Evolutionary conservation across 2,113 vertebrate genomes (phyloP).

Genomic region (Tympanuchus pallidicinctus): DNA sequence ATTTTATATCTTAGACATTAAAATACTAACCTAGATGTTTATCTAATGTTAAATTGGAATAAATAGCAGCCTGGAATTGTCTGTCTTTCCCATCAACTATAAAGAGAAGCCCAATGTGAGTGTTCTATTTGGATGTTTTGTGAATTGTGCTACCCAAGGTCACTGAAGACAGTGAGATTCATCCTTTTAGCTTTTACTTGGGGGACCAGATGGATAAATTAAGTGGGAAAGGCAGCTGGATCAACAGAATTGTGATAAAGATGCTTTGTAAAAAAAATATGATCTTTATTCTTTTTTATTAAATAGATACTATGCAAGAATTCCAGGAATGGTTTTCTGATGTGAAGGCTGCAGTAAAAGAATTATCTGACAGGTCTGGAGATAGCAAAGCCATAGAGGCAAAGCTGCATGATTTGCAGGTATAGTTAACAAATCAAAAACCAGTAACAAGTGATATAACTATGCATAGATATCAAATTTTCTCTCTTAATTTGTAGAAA

Average conservation of each 20-base stretch:
- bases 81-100: background rate
- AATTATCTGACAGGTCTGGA: conserved; percentile 83
- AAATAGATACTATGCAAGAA: conserved; percentile 86
- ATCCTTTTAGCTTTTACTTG: background rate
- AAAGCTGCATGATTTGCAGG: conserved; percentile 89
- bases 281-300: background rate
- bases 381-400: conserved; percentile 81
- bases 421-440: conserved; percentile 51
- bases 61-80: background rate
- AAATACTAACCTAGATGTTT: background rate
- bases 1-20: background rate
- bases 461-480: background rate
- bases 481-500: background rate
- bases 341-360: conserved; percentile 82
- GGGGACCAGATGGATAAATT: background rate
- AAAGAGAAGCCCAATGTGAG: background rate
- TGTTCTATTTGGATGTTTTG: background rate
- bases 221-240: background rate
- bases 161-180: background rate
- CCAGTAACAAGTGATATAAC: background rate
- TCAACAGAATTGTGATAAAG: background rate
- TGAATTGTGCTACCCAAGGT: background rate
- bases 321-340: conserved; percentile 89
- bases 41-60: background rate
- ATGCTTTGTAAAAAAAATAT: background rate